Percentiles rank a stretch among this genome's conserved stretches.
Conservation (phyloP, 1,140 invertebrate genomes). For the Drosophila nikananu region DNA sequence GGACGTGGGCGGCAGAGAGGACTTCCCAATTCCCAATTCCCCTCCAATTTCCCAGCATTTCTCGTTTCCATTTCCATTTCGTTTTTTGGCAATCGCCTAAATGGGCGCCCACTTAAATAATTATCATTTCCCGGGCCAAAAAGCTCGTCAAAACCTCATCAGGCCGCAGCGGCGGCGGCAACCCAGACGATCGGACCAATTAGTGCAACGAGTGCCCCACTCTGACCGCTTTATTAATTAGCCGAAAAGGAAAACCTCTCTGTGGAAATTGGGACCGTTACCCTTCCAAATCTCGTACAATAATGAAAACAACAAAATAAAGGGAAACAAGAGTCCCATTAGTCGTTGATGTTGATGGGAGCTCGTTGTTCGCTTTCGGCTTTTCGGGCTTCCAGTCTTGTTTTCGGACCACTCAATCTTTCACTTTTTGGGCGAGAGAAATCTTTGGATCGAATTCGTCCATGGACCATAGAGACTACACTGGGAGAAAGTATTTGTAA, state of each 20-base stretch:
- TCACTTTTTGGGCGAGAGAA: slow-evolving; percentile 44
- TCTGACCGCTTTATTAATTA: slow-evolving; percentile 76
- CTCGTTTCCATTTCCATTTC: slow-evolving; percentile 22
- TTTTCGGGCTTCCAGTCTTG: slow-evolving; percentile 73
- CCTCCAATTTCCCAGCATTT: slow-evolving; percentile 4
- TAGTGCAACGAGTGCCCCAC: slow-evolving; percentile 64
- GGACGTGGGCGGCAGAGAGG: not conserved
- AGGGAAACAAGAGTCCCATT: slow-evolving; percentile 62
- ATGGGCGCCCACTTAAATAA: slow-evolving; percentile 78
- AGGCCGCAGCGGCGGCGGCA: slow-evolving; percentile 25
- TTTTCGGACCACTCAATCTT: slow-evolving; percentile 47
- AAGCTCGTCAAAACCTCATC: slow-evolving; percentile 80
- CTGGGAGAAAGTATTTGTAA: not conserved
- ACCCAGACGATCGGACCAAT: slow-evolving; percentile 71
- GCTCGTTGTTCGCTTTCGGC: slow-evolving; percentile 29
- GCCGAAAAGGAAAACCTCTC: slow-evolving; percentile 57
- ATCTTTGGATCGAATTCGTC: slow-evolving; percentile 33
- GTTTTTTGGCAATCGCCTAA: slow-evolving; percentile 62
- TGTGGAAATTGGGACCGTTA: slow-evolving; percentile 60
- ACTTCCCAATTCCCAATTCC: too few relatives aligned
- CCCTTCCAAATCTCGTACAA: slow-evolving; percentile 1
- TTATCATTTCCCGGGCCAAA: slow-evolving; percentile 76
- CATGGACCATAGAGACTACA: slow-evolving; percentile 19
- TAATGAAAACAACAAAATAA: not conserved
- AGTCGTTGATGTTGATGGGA: slow-evolving; percentile 75